Conservation (phyloP, 2,888 invertebrate genomes). For the Podotricha telesiphe region DNA sequence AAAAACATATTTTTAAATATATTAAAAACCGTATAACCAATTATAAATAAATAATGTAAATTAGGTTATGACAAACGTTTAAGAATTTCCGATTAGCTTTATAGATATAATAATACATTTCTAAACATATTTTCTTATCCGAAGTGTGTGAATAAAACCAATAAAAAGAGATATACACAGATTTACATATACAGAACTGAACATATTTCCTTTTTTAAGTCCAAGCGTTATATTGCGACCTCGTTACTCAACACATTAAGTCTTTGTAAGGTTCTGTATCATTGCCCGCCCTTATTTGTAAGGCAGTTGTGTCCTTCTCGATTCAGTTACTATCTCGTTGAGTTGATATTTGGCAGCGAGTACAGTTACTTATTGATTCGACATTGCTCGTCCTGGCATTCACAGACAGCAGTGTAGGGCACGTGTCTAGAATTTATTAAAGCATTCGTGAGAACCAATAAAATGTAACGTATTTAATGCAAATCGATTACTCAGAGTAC, state of each 20-base stretch:
- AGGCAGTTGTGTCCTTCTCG: constrained; percentile 53
- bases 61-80: too few species aligned
- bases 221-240: constrained; percentile 48
- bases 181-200: neutral
- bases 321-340: constrained; percentile 52
- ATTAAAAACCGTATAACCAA: too few species aligned
- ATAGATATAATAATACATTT: too few species aligned
- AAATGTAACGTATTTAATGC: constrained; percentile 61
- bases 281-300: constrained; percentile 48
- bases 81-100: too few species aligned
- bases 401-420: constrained; percentile 54
- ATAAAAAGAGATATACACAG: neutral
- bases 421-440: constrained; percentile 70
- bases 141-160: too few species aligned
- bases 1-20: too few species aligned
- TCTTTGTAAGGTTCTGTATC: constrained; percentile 35
- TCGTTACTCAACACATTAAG: constrained; percentile 28
- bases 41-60: too few species aligned
- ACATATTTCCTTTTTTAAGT: constrained; percentile 43
- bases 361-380: constrained; percentile 80
- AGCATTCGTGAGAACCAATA: constrained; percentile 70
- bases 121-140: too few species aligned
- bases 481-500: constrained; percentile 40
- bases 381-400: constrained; percentile 74
- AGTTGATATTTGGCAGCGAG: constrained; percentile 69